Conservation (phyloP, 2,113 vertebrate genomes). For the Martes martes region DNA sequence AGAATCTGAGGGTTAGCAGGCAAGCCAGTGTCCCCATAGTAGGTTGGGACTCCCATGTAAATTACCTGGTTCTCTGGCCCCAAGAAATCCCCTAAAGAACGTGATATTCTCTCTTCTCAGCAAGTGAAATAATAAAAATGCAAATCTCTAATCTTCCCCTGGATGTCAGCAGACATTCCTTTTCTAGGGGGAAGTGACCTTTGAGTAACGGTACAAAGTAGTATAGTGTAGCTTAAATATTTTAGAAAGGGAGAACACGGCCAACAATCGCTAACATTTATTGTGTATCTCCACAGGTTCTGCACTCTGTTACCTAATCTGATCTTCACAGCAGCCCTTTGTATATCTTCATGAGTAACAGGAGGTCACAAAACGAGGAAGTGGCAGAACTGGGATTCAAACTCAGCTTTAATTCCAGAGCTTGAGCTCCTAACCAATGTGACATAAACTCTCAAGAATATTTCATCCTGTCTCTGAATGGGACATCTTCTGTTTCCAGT, state of each 20-base stretch:
- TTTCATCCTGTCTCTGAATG: neutral
- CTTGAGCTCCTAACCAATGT: neutral
- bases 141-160: neutral
- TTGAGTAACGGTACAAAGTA: neutral
- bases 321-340: neutral
- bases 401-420: neutral
- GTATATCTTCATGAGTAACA: neutral
- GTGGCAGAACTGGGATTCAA: neutral
- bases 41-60: neutral
- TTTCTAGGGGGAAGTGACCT: neutral
- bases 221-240: neutral
- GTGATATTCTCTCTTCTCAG: neutral
- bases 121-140: conserved; percentile 11
- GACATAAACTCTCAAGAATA: neutral
- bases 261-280: too few relatives aligned
- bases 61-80: neutral
- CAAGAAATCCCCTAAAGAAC: neutral
- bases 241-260: neutral
- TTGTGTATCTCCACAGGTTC: neutral
- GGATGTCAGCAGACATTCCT: neutral
- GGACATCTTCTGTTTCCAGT: neutral
- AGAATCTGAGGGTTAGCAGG: neutral
- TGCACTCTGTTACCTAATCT: neutral
- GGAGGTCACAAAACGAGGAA: neutral
- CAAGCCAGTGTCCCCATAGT: neutral